Evolutionary conservation across 1,140 invertebrate genomes (phyloP).

Genomic region (Diploscapter pachys): DNA sequence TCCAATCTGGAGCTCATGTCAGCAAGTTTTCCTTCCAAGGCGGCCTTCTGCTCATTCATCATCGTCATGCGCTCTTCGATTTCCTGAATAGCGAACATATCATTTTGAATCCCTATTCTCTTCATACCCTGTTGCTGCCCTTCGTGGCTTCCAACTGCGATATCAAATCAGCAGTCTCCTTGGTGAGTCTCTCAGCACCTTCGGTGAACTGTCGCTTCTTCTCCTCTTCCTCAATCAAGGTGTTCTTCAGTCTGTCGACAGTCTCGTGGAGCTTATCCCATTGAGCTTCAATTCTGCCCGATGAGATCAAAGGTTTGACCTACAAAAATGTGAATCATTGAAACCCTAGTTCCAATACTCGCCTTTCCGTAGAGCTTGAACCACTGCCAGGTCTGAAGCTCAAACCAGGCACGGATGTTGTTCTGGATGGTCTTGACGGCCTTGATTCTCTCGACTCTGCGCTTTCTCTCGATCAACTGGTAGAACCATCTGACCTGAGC

Average conservation of each 20-base stretch:
- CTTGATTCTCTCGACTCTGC: slow-evolving; percentile 65
- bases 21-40: slow-evolving; percentile 68
- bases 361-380: slow-evolving; percentile 61
- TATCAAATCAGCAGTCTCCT: slow-evolving; percentile 82
- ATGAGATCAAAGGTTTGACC: slow-evolving; percentile 69
- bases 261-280: slow-evolving; percentile 94
- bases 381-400: slow-evolving; percentile 91
- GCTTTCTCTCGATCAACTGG: slow-evolving; percentile 41
- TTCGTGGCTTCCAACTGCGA: slow-evolving; percentile 42
- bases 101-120: too few relatives aligned
- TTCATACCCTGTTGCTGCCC: slow-evolving; percentile 24
- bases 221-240: slow-evolving; percentile 87
- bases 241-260: slow-evolving; percentile 84
- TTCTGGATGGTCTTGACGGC: slow-evolving; percentile 94
- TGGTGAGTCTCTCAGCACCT: slow-evolving; percentile 65
- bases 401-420: slow-evolving; percentile 95
- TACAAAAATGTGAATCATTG: slow-evolving; percentile 92
- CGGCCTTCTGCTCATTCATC: slow-evolving; percentile 86
- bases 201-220: slow-evolving; percentile 90
- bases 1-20: slow-evolving; percentile 40
- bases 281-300: slow-evolving; percentile 95
- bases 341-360: slow-evolving; percentile 61
- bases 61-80: slow-evolving; percentile 85
- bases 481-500: slow-evolving; percentile 53
- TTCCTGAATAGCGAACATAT: slow-evolving; percentile 63